Evolutionary conservation across 1,140 invertebrate species (phyloP), one percentile per base, ranked within the genome.

Genomic region (Sycobia sp.): DNA sequence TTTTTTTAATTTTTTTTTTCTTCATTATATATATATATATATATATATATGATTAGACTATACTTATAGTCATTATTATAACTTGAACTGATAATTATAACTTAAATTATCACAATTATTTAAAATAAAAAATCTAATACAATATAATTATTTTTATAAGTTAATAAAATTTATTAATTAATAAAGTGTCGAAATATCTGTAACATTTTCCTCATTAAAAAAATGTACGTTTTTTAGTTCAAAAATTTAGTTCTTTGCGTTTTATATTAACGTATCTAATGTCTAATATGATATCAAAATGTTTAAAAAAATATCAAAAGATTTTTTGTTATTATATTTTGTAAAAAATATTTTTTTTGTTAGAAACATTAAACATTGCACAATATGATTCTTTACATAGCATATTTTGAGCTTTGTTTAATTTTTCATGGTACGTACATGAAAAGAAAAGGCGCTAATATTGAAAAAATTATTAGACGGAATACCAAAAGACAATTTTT

Each of bases 401-500:
- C 13, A 61, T 34, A n/a, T n/a, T n/a, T n/a, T n/a, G n/a, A n/a
- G n/a, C 36, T 25, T 25, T 46, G 29, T 46, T 25, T 13, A 27
- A 27, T 62, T 56, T 57, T 34, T 47, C 14, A 32, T 36, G 36
- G 39, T n/a, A n/a, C n/a, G n/a, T n/a, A n/a, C n/a, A n/a, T n/a
- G n/a, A n/a, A n/a, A n/a, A n/a, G n/a, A n/a, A n/a, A n/a, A n/a
- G n/a, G n/a, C n/a, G n/a, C n/a, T n/a, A 39, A 27, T 16, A 55
- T n/a, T 43, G 13, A 43, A 43, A 43, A 43, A 1, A 43, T 55
- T 36, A 25, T 39, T 39, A 23, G 36, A 18, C 50, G 46, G 47
- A 49, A 69, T 71, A 70, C 53, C 65, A 68, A 70, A 67, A 72
- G 62, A 73, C 69, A 59, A 46, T 64, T 73, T 53, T 74, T 77